Base-by-base conservation (phyloP, 2,113 vertebrate genomes). In the Gymnarchus niloticus region DNA sequence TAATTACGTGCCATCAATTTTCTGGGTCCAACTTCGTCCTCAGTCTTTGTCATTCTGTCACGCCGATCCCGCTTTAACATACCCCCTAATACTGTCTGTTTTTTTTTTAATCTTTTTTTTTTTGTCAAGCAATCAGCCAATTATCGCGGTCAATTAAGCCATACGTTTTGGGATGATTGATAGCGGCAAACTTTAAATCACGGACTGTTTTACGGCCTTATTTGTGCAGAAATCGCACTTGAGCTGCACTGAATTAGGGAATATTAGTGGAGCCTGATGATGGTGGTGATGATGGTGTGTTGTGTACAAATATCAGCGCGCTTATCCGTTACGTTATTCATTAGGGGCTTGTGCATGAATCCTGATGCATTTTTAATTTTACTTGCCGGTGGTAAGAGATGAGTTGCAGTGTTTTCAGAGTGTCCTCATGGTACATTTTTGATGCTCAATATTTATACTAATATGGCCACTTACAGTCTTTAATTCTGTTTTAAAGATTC, bases 1-100 rank as follows among this genome's bases (percentile, higher is more conserved):
- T 91, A 89, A 91, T 90, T 89, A 82, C 84, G 59, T 51, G 52
- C 65, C 88, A 84, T 88, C 89, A 85, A 1, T 87, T 56, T 88
- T 83, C 84, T 57, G 83, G 65, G 28, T 78, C 87, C 88, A 80
- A 80, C 84, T 85, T 83, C 83, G 48, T 84, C 83, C 86, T 88
- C 85, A 83, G 88, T 87, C 89, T 89, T 81, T 86, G 85, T 80
- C 81, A 82, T 52, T 59, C 85, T 69, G 85, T 86, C 80, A 65
- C 41, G 37, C 83, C 14, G 52, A 28, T 57, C 44, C 51, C 14
- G 17, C 48, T 54, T 82, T 54, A 48, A 28, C 80, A 54, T 54
- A 82, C 80, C 37, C 80, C 37, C 23, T 54, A 54, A 82, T 81
- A 28, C 48, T 28, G 80, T 28, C 23, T 81, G n/a, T 52, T 19